phyloP scores from a whole-genome alignment of 2,888 invertebrate species.

The Agrochola circellaris region DNA sequence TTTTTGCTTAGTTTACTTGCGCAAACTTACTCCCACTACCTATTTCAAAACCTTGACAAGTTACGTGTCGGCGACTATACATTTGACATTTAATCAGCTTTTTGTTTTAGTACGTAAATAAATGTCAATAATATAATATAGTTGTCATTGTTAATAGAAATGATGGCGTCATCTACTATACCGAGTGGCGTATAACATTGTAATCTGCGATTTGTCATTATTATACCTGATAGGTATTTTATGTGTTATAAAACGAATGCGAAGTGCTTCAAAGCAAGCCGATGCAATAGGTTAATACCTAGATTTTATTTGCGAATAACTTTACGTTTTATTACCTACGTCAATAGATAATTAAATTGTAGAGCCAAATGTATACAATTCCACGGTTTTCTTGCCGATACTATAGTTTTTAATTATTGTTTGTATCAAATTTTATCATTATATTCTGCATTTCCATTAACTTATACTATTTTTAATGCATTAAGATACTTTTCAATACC shows the following conservation, averaged over 20 bases:
- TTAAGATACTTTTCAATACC: not conserved
- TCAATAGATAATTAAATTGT: constrained; percentile 17
- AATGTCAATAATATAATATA: constrained; percentile 49
- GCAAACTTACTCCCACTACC: too few species aligned
- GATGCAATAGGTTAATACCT: constrained; percentile 20
- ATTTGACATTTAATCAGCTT: constrained; percentile 33
- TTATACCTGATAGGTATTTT: constrained; percentile 50
- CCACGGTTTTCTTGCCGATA: not conserved
- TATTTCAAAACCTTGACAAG: too few species aligned
- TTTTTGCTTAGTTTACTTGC: too few species aligned
- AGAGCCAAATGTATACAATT: not conserved
- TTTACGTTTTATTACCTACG: constrained; percentile 20
- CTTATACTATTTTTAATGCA: not conserved
- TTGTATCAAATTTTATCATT: too few species aligned
- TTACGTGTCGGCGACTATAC: too few species aligned
- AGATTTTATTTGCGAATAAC: constrained; percentile 33
- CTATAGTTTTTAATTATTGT: not conserved
- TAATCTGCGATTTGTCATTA: constrained; percentile 45
- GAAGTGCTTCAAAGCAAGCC: constrained; percentile 23
- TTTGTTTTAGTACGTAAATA: constrained; percentile 46
- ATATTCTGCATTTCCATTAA: not conserved
- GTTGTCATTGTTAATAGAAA: constrained; percentile 39
- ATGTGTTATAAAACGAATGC: constrained; percentile 50
- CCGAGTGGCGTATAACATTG: constrained; percentile 19
- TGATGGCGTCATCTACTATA: constrained; percentile 39